Percentiles rank a stretch among this genome's conserved stretches.
phyloP scores from a whole-genome alignment of 92 coral and sea anemone species.

The Bergia sp. region DNA sequence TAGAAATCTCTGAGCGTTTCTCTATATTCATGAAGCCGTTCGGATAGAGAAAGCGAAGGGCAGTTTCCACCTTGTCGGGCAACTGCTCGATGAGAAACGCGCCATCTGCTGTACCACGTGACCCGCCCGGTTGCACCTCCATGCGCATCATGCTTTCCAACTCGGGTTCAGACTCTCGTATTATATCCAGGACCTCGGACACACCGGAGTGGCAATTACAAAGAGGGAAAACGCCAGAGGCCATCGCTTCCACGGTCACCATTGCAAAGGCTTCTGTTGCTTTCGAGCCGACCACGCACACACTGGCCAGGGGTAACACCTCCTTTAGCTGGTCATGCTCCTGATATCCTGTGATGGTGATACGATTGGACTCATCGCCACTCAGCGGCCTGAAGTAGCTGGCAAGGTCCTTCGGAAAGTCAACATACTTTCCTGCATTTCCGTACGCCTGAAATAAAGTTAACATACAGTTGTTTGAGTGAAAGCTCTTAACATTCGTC shows the following conservation, averaged over 20 bases:
- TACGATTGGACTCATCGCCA: constrained; percentile 62
- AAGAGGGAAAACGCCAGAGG: constrained; percentile 84
- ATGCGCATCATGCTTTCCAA: constrained; percentile 73
- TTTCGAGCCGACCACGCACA: constrained; percentile 68
- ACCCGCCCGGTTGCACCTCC: constrained; percentile 80
- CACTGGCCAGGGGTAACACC: constrained; percentile 79
- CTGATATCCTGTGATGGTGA: constrained; percentile 80
- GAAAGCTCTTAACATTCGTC: no score
- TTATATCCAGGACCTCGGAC: constrained; percentile 76
- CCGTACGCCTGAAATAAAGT: constrained; percentile 66
- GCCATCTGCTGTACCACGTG: constrained; percentile 83
- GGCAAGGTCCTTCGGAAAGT: constrained; percentile 70
- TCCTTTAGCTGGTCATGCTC: constrained; percentile 84
- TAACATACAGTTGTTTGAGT: neutral
- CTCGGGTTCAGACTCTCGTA: constrained; percentile 76
- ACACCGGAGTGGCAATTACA: constrained; percentile 82
- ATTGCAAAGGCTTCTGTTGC: constrained; percentile 89
- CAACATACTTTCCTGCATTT: constrained; percentile 79
- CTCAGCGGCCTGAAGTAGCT: constrained; percentile 73
- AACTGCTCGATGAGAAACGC: constrained; percentile 73
- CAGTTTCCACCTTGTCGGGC: constrained; percentile 69
- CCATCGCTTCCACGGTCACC: constrained; percentile 92
- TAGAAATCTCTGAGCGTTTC: constrained; percentile 67
- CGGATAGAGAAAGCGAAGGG: constrained; percentile 72
- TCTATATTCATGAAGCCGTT: constrained; percentile 65